Evolutionary conservation across 1,140 invertebrate genomes (phyloP), one percentile per base, ranked within the genome.

Genomic region (Delia radicum): DNA sequence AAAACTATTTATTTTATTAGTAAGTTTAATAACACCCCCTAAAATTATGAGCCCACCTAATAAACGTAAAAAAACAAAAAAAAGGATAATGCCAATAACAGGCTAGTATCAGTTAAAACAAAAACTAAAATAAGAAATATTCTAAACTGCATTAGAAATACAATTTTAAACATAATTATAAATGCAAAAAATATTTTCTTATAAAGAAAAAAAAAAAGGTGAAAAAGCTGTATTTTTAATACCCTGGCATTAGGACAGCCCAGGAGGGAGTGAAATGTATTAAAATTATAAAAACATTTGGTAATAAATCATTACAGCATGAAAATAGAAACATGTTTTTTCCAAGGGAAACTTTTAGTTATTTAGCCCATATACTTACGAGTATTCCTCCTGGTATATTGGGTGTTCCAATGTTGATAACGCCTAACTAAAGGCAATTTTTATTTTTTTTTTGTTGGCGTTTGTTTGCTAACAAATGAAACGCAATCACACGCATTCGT

Each of bases 231-330:
- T 24, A 31, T 18, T 7, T 63, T 24, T 24, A 63, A 63, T 63
- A 27, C 18, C 18, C 26, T 3, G 26, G 24, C 24, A 63, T 26
- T 26, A 63, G 26, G 21, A 13, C 12, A 63, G 27, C 61, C 26
- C 12, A 63, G 29, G 31, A 69, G 65, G 65, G n/a, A 69, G 65
- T 21, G 28, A 33, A 31, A 69, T 69, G 65, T 33, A 55, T 55
- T 55, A 55, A 55, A 55, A 55, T 55, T 55, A 55, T 55, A 55
- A 55, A 55, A 55, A 55, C 48, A 55, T 55, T 21, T 2, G 0
- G 65, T 69, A 69, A 69, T 69, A 69, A 69, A 69, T 69, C 65
- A 69, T 69, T 69, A 69, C 65, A 18, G 48, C 65, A 33, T 33
- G 28, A 42, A 42, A 15, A 65, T 65, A 27, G 28, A 65, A 65